Conservation (phyloP, 2,797 vertebrate genomes). For the Poeciliopsis gracilis region DNA sequence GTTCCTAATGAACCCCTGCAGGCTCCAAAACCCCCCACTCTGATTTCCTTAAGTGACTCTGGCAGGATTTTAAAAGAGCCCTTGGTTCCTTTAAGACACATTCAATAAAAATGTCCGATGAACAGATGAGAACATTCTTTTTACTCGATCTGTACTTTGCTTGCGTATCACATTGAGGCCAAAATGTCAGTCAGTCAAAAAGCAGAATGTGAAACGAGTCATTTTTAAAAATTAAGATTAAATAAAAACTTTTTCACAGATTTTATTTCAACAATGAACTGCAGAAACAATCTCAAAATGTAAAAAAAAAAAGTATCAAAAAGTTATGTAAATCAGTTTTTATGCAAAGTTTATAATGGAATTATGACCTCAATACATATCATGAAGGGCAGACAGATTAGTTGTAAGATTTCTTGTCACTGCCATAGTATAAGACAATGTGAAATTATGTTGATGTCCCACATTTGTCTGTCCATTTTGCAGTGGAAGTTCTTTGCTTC, state of each 20-base stretch:
- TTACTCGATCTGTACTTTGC: constrained; percentile 62
- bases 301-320: not conserved
- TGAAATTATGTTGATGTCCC: not conserved
- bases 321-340: not conserved
- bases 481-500: not conserved
- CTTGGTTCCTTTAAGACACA: constrained; percentile 62
- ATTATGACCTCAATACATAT: not conserved
- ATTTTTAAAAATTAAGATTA: constrained; percentile 39
- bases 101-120: constrained; percentile 80
- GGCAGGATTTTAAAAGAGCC: constrained; percentile 74
- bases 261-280: not conserved
- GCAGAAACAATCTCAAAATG: not conserved
- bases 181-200: constrained; percentile 57
- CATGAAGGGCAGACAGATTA: not conserved
- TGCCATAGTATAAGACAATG: not conserved
- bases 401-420: not conserved
- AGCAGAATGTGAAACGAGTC: constrained; percentile 30
- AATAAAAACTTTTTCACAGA: not conserved
- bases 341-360: not conserved
- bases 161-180: constrained; percentile 51
- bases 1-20: constrained; percentile 81
- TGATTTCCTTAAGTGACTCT: constrained; percentile 81
- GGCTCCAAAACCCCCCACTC: constrained; percentile 69
- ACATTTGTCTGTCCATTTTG: not conserved
- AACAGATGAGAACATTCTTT: constrained; percentile 74